phyloP scores from a whole-genome alignment of 2,797 vertebrate species.

The Schizopygopsis pylzovi region DNA sequence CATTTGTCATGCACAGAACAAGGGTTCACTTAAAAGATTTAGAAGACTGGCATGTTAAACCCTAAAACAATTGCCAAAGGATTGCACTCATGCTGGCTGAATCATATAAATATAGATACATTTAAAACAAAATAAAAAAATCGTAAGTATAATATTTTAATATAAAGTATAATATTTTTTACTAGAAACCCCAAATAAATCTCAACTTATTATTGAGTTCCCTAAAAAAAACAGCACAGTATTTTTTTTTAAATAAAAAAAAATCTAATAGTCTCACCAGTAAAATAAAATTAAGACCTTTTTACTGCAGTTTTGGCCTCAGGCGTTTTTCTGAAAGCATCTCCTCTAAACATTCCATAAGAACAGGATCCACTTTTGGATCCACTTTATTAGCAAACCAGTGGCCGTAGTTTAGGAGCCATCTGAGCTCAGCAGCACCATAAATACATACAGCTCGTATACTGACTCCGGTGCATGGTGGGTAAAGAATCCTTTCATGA shows the following conservation, averaged over 20 bases:
- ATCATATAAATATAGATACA: background rate
- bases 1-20: background rate
- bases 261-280: background rate
- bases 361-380: constrained; percentile 87
- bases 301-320: background rate
- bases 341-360: constrained; percentile 88
- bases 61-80: background rate
- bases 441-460: constrained; percentile 89
- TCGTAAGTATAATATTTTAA: no score
- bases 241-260: no score
- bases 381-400: constrained; percentile 96
- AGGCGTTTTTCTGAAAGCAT: constrained; percentile 80
- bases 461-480: constrained; percentile 85
- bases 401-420: constrained; percentile 87
- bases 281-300: background rate
- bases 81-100: background rate
- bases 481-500: constrained; percentile 83
- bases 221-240: background rate
- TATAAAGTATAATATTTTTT: background rate
- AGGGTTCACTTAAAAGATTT: background rate
- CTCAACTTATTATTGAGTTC: background rate
- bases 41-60: background rate
- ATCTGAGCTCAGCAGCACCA: constrained; percentile 86
- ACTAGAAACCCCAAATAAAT: background rate
- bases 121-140: background rate